Evolutionary conservation across 2,797 vertebrate species (phyloP).

Genomic region (Neosalanx taihuensis): DNA sequence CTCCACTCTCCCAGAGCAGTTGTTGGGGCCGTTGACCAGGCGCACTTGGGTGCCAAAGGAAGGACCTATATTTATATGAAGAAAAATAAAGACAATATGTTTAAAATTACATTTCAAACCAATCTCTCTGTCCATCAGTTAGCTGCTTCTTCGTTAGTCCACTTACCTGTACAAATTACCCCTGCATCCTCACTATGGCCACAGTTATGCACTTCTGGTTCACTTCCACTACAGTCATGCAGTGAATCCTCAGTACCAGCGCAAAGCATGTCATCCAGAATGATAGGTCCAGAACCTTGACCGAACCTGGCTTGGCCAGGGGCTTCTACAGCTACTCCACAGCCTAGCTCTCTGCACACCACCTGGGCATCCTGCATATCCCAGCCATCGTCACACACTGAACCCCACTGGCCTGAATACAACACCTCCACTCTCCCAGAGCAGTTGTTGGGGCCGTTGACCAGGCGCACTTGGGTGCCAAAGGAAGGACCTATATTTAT

Average conservation of each 20-base stretch:
- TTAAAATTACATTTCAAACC: no score
- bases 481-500: no score
- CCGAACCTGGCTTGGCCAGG: slow-evolving; percentile 15
- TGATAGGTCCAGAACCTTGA: background rate
- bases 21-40: background rate
- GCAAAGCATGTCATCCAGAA: slow-evolving; percentile 17
- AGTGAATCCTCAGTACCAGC: slow-evolving; percentile 9
- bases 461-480: no score
- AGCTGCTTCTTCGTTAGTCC: background rate
- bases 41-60: no score
- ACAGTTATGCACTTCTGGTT: slow-evolving; percentile 12
- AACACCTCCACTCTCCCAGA: slow-evolving; percentile 24
- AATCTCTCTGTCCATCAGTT: no score
- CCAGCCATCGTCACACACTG: slow-evolving; percentile 33
- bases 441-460: slow-evolving; percentile 9
- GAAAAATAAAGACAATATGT: no score
- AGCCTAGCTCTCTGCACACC: slow-evolving; percentile 41
- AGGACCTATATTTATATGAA: no score
- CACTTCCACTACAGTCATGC: background rate
- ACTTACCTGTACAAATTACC: no score
- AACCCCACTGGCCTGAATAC: slow-evolving; percentile 14
- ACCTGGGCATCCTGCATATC: slow-evolving; percentile 24
- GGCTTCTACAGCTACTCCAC: background rate
- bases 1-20: slow-evolving; percentile 12
- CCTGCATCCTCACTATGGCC: slow-evolving; percentile 15